Evolutionary conservation across 1,140 invertebrate species (phyloP), one percentile per base, ranked within the genome.

Genomic region (Acyrthosiphon pisum): DNA sequence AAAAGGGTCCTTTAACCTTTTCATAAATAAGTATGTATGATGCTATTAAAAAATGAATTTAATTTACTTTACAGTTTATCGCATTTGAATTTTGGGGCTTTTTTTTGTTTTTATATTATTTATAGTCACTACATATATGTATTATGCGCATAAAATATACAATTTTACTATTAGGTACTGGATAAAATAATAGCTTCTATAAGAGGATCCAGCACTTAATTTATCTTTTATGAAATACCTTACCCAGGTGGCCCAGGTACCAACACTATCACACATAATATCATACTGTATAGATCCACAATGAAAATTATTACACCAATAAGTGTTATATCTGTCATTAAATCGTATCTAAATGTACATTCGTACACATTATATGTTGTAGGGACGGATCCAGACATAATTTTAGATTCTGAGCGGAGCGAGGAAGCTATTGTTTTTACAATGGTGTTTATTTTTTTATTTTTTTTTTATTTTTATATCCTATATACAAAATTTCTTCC

Each of bases 81-180:
- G 14, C 60, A 76, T 76, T 76, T 76, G 60, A n/a, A 68, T 68
- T 68, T 68, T n/a, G 30, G 60, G n/a, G 60, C 30, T 76, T n/a
- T 76, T n/a, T 76, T 76, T 76, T 76, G 60, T 76, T n/a, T 68
- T 76, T n/a, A n/a, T 76, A n/a, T 76, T n/a, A n/a, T 76, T 76
- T 76, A 76, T 76, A 14, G n/a, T 18, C 30, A 35, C 1, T n/a
- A 53, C 50, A 22, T 53, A 53, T 22, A 6, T 23, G 6, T 14
- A 76, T n/a, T 18, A 76, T 76, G 60, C n/a, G 60, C 60, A n/a
- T 76, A 76, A 1, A n/a, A n/a, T n/a, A n/a, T 76, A 18, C 6
- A 14, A 68, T 68, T 14, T 14, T 30, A 68, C 30, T 76, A 35
- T n/a, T 76, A n/a, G n/a, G n/a, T n/a, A 76, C 60, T 76, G n/a